Percentiles rank a stretch among this genome's conserved stretches.
Evolutionary conservation across 2,888 invertebrate genomes (phyloP).

Genomic region (Apamea monoglypha): DNA sequence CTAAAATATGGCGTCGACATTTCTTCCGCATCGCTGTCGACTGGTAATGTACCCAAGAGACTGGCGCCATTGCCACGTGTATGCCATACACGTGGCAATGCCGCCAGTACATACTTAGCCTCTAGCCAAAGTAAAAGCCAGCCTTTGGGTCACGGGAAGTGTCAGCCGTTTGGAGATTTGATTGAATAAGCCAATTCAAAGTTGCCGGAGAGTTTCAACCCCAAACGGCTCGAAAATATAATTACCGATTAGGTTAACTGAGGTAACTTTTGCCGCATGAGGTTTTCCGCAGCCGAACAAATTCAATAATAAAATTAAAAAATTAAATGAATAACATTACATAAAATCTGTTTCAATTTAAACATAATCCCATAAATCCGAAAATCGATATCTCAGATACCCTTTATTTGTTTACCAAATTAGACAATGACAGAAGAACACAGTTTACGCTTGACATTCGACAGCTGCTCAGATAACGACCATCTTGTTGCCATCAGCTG

Average conservation of each 20-base stretch:
- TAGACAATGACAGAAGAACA: not conserved
- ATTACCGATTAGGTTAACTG: not conserved
- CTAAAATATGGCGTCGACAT: not conserved
- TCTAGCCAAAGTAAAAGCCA: not conserved
- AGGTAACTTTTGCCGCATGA: not conserved
- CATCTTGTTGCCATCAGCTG: not conserved
- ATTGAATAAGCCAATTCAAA: too few species aligned
- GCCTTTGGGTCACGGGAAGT: not conserved
- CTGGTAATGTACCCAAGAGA: not conserved
- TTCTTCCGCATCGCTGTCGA: not conserved
- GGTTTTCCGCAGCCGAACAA: not conserved
- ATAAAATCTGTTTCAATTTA: not conserved
- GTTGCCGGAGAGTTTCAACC: not conserved
- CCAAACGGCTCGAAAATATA: not conserved
- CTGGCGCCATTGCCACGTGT: not conserved
- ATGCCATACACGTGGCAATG: too few species aligned
- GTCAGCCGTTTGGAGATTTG: not conserved
- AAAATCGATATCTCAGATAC: not conserved
- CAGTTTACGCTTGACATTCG: not conserved
- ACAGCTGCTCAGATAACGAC: conserved; percentile 34
- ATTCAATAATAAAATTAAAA: too few species aligned
- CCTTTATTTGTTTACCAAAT: conserved; percentile 7
- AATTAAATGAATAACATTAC: not conserved
- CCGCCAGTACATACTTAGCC: too few species aligned
- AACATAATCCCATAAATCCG: not conserved